Base-by-base conservation (phyloP, 1,140 invertebrate species). In the Rhysida immarginata region DNA sequence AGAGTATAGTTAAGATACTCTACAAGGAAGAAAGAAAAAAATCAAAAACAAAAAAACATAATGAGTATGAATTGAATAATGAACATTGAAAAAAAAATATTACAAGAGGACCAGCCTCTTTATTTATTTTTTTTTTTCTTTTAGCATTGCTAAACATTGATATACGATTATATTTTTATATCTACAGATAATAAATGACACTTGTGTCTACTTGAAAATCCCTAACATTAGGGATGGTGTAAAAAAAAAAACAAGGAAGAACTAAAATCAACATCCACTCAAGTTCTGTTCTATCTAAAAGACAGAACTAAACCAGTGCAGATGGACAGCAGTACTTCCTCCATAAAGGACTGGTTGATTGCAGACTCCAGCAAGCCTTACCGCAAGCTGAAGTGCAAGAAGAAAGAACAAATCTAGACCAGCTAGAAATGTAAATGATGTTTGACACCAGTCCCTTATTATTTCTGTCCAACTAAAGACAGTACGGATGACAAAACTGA, bases 401-500 rank as follows among this genome's bases (percentile, higher is more conserved):
- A 23, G 3, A 5, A 44, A 21, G 21, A 5, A 29, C 14, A 5
- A 8, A 2, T 41, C 53, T 21, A 59, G 55, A 44, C 48, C 21
- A 55, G 50, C 43, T 18, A 55, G 54, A 58, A 57, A 54, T 24
- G 21, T 13, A 27, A 20, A 8, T 18, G 26, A 2, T 14, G 35
- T 18, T 53, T 23, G 18, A 16, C 1, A 25, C 24, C 13, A 16
- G 3, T 23, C 26, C 21, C 35, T 23, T 23, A 18, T 44, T 45
- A 14, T 18, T 11, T 29, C n/a, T 29, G 46, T 35, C 20, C 5
- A 5, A 61, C 78, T 82, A 92, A 61, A 90, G 78, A 65, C 80
- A 83, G 71, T 96, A 96, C 3, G 90, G 89, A 71, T 91, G 85
- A 70, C 93, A 96, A 71, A 99, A 99, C 73, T 98, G 95, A 72